A percentile compares a stretch with the other conserved stretches of the same genome.
Evolutionary conservation across 2,113 vertebrate species (phyloP).

Genomic region (Sphyrna mokarran): DNA sequence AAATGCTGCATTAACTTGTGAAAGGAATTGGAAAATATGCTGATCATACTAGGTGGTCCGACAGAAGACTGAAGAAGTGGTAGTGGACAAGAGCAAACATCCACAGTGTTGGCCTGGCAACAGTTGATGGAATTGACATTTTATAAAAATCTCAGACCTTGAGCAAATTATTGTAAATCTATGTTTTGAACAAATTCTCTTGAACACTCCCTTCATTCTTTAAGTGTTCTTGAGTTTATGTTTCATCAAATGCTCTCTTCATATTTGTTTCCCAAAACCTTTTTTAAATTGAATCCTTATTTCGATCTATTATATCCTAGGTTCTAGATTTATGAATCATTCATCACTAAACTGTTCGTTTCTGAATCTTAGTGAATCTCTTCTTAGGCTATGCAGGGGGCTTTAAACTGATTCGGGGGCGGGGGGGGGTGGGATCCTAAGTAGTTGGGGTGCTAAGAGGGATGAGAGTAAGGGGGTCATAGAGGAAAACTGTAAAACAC

Average conservation of each 20-base stretch:
- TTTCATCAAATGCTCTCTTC: background rate
- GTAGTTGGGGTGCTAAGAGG: no score
- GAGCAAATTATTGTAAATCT: background rate
- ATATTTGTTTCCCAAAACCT: background rate
- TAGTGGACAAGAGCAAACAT: background rate
- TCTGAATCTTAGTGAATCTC: no score
- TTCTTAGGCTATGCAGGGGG: no score
- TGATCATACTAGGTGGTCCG: background rate
- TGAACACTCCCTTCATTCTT: background rate
- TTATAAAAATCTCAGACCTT: background rate
- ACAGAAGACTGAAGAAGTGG: background rate
- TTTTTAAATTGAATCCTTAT: background rate
- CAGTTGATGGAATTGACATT: background rate
- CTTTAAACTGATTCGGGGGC: no score
- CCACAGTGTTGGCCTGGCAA: background rate
- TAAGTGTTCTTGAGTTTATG: background rate
- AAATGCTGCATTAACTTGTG: background rate
- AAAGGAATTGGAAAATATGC: background rate
- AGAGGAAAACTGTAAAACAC: no score
- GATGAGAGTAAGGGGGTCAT: no score
- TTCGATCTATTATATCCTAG: background rate
- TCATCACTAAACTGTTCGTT: background rate
- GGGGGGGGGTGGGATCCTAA: no score
- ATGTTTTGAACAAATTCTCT: background rate
- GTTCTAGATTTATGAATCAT: background rate